Conservation (phyloP, 2,797 vertebrate genomes). For the Spinus pinus region DNA sequence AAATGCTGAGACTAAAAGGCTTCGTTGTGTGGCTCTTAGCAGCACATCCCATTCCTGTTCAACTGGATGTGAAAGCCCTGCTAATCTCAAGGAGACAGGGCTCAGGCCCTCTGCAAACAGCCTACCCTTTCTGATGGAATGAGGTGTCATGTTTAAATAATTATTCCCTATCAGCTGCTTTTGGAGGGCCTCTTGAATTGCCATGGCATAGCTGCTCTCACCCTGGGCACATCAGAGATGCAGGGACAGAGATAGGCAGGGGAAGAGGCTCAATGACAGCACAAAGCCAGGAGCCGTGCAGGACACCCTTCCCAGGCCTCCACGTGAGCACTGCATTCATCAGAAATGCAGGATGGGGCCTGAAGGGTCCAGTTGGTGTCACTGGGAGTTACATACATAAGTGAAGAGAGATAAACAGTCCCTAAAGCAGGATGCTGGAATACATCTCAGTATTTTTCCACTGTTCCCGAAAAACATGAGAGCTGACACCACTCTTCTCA, state of each 20-base stretch:
- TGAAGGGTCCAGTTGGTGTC: slow-evolving; percentile 13
- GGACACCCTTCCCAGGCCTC: not conserved
- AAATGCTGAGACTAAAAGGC: not conserved
- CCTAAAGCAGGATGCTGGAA: slow-evolving; percentile 33
- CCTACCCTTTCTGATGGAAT: not conserved
- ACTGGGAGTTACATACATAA: slow-evolving; percentile 48
- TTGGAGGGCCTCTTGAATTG: slow-evolving; percentile 1
- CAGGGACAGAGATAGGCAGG: not conserved
- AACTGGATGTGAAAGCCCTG: not conserved
- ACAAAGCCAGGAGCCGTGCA: not conserved
- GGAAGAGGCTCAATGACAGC: not conserved
- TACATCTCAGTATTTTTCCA: slow-evolving; percentile 28
- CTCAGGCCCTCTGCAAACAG: not conserved
- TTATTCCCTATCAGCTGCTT: slow-evolving; percentile 24
- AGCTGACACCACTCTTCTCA: not conserved
- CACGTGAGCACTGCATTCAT: rapidly evolving
- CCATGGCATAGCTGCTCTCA: not conserved
- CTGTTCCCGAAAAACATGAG: not conserved
- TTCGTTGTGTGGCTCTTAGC: not conserved
- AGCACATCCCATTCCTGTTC: not conserved
- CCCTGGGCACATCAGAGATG: not conserved
- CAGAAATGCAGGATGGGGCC: not conserved
- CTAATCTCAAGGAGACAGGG: not conserved
- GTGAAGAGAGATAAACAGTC: slow-evolving; percentile 26
- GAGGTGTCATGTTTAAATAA: slow-evolving; percentile 35